Percentiles rank a stretch among this genome's conserved stretches.
Conservation (phyloP, 2,113 vertebrate species). For the Colinus virginianus region DNA sequence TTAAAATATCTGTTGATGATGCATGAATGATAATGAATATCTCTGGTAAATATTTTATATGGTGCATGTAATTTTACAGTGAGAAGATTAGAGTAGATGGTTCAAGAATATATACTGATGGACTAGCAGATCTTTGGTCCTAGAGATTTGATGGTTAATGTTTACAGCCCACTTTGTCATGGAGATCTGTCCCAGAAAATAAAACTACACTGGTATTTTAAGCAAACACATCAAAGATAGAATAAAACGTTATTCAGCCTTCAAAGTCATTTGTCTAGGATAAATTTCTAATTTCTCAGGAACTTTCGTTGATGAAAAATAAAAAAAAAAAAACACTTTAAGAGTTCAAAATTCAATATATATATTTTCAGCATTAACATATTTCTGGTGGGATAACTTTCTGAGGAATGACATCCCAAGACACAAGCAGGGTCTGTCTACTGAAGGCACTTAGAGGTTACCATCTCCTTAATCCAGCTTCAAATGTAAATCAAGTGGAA, state of each 20-base stretch:
- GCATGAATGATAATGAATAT: not conserved
- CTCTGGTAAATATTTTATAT: conserved; percentile 31
- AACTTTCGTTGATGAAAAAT: not conserved
- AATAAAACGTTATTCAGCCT: not conserved
- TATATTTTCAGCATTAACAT: not conserved
- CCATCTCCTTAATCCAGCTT: not conserved
- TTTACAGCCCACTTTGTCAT: not conserved
- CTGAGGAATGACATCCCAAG: not conserved
- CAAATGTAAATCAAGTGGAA: not conserved
- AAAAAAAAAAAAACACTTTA: not conserved
- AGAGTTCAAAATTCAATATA: not conserved
- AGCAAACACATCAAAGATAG: not conserved
- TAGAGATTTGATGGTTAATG: not conserved
- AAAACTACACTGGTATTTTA: not conserved
- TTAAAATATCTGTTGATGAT: not conserved
- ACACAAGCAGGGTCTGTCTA: not conserved
- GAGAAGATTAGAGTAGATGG: conserved; percentile 23
- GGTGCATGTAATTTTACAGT: conserved; percentile 14
- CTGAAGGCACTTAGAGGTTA: not conserved
- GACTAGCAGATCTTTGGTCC: not conserved
- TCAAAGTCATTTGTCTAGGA: not conserved
- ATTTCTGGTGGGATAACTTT: not conserved
- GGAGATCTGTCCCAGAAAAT: not conserved
- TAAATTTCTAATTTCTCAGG: not conserved
- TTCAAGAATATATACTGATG: not conserved